Conservation (phyloP, 2,888 invertebrate genomes). For the Himalopsyche tibetana region DNA sequence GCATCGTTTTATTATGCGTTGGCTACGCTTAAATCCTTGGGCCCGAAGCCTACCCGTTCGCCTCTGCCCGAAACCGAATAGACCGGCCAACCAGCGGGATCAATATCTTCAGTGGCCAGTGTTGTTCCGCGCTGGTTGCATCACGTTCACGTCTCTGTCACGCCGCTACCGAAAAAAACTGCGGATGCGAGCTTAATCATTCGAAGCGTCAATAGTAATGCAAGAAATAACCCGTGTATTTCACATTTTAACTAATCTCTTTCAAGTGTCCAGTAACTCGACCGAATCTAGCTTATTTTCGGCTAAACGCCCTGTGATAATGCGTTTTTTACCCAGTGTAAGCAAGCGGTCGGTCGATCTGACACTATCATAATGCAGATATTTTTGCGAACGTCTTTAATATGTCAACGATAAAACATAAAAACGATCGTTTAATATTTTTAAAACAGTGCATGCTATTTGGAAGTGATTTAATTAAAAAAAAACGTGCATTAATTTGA, state of each 20-base stretch:
- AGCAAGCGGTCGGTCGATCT: slow-evolving; percentile 19
- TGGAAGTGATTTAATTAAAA: background rate
- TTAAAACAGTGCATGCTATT: background rate
- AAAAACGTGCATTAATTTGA: background rate
- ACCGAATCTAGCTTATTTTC: background rate
- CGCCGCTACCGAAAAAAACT: slow-evolving; percentile 32
- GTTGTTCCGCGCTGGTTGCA: slow-evolving; percentile 22
- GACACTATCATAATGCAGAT: slow-evolving; percentile 44
- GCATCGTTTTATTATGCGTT: background rate
- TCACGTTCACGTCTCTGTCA: slow-evolving; percentile 9
- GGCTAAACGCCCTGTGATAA: slow-evolving; percentile 34
- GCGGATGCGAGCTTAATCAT: background rate
- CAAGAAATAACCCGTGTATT: background rate
- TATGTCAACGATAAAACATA: background rate
- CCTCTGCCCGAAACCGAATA: slow-evolving; percentile 11
- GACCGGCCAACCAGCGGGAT: slow-evolving; percentile 40
- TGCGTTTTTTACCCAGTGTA: background rate
- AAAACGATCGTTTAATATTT: too few relatives aligned
- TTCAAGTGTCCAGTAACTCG: background rate
- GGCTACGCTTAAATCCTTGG: slow-evolving; percentile 3
- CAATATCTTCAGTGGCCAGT: slow-evolving; percentile 42
- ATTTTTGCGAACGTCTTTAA: slow-evolving; percentile 17
- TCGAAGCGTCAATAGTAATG: slow-evolving; percentile 36
- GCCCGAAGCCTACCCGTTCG: background rate
- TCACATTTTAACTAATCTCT: background rate